phyloP scores from a whole-genome alignment of 2,888 invertebrate genomes.

The Seira musarum region DNA sequence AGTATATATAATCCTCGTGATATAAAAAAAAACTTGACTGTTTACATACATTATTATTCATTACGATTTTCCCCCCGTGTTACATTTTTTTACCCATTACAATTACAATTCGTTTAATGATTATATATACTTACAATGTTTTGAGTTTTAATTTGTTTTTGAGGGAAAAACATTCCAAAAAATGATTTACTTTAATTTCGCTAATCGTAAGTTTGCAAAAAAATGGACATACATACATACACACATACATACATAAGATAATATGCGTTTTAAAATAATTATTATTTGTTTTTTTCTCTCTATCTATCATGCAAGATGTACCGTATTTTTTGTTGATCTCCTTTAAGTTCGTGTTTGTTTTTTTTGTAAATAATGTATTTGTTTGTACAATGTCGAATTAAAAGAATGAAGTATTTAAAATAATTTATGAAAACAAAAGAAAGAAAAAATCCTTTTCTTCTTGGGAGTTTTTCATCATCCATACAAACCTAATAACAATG shows the following conservation, averaged over 20 bases:
- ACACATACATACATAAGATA: background rate
- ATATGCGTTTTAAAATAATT: conserved; percentile 3
- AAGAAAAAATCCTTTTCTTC: background rate
- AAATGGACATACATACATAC: background rate
- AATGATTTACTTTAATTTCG: background rate
- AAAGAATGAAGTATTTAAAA: conserved; percentile 12
- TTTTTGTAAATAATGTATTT: conserved; percentile 15
- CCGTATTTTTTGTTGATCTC: conserved; percentile 14
- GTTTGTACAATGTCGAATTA: background rate
- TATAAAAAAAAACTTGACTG: background rate
- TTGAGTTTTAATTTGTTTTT: too few species aligned
- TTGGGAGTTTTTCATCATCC: background rate
- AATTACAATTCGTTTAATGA: too few species aligned
- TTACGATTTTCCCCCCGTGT: conserved; percentile 5
- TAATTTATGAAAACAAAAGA: conserved; percentile 4
- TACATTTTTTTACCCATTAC: background rate
- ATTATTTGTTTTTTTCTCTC: background rate
- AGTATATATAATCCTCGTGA: conserved; percentile 1
- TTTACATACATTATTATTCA: background rate
- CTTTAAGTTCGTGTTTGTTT: conserved; percentile 6
- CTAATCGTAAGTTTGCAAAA: background rate
- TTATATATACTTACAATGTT: too few species aligned
- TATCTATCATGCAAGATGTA: background rate
- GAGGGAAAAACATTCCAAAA: background rate
- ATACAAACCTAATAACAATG: background rate